Evolutionary conservation across 2,888 invertebrate species (phyloP), one percentile per base, ranked within the genome.

Genomic region (Tryphoninae sp.): DNA sequence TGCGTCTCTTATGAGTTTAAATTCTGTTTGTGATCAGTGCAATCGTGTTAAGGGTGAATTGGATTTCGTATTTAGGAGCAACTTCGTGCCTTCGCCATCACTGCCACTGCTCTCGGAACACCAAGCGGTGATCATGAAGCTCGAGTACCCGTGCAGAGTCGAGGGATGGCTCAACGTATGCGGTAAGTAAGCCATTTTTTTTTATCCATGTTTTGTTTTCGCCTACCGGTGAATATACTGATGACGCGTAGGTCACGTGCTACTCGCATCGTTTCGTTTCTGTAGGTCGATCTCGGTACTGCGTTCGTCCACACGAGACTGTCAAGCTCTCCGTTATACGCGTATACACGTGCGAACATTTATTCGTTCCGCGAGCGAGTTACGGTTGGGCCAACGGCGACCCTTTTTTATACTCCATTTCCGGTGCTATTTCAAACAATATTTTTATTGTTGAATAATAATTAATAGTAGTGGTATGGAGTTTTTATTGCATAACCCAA

Each of bases 131-230:
- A 86, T 84, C 85, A 92, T 92, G 91, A 92, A 89, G 89, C 88
- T 93, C 88, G 92, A 93, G 82, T 94, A 93, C 89, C 94, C 94
- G 11, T 93, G 93, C 86, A 92, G 94, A 74, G 93, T 94, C 62
- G 94, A 94, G 89, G 94, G 94, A 83, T 94, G 94, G 94, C 92
- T 94, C 85, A 93, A 93, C 87, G 93, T 94, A 86, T 93, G 93
- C 88, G 94, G 94, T 94, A 86, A 93, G 93, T 91, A 42, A 22
- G 42, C 23, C 58, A 49, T 65, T 40, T 11, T 42, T 23, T 72
- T 33, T 22, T 53, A 45, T 13, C 13, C 45, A 13, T 13, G 45
- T 45, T 45, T 45, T 13, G 13, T 13, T 45, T 45, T 33, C 33
- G 33, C 45, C 13, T 45, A 13, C 45, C 13, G 45, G 9, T 13